Percentiles rank a stretch among this genome's conserved stretches.
Evolutionary conservation across 2,888 invertebrate genomes (phyloP).

Genomic region (Monoplex corrugatus): DNA sequence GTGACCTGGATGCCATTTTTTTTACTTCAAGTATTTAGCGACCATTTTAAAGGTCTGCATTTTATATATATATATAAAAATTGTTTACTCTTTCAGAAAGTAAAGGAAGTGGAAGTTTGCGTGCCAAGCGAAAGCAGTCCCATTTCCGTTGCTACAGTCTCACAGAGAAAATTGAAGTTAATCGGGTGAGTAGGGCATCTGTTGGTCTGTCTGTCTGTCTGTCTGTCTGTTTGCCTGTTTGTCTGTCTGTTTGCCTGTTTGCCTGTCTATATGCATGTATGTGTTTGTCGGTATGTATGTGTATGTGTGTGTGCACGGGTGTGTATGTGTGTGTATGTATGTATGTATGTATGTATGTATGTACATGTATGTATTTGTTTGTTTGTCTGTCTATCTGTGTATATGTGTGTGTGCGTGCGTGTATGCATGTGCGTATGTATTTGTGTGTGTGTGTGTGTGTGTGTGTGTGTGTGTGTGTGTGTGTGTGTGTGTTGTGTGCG

Average conservation of each 20-base stretch:
- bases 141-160: constrained; percentile 59
- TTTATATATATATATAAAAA: neutral
- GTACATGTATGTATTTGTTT: neutral
- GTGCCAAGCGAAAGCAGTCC: constrained; percentile 63
- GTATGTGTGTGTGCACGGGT: neutral
- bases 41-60: too few relatives aligned
- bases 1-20: too few relatives aligned
- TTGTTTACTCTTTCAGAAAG: constrained; percentile 62
- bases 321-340: neutral
- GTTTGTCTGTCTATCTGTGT: neutral
- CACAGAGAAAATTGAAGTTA: constrained; percentile 73
- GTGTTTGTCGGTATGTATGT: neutral
- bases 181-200: constrained; percentile 63
- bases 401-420: neutral
- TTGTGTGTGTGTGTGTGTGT: neutral
- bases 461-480: neutral
- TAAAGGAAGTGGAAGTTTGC: constrained; percentile 59
- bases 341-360: neutral
- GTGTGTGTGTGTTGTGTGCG: neutral
- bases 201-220: neutral
- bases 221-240: neutral
- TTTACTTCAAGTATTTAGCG: too few relatives aligned
- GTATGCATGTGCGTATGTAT: neutral
- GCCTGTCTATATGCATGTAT: neutral
- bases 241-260: neutral